Percentiles rank a stretch among this genome's conserved stretches.
phyloP scores from a whole-genome alignment of 2,113 vertebrate genomes.

The Nycticryphes semicollaris region DNA sequence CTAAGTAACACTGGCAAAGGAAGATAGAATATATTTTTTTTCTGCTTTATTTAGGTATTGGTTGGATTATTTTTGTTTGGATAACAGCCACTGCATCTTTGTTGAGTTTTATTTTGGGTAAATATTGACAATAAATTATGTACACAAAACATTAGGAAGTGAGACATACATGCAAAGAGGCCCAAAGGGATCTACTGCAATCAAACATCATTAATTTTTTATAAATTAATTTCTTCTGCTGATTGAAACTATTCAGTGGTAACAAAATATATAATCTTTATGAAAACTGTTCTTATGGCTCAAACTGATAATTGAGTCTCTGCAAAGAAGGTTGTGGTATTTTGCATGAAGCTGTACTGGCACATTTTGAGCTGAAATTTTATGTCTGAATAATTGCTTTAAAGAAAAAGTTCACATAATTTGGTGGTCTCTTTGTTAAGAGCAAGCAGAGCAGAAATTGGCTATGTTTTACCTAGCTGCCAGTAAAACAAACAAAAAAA shows the following conservation, averaged over 20 bases:
- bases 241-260: background rate
- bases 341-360: background rate
- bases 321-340: background rate
- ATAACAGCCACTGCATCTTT: background rate
- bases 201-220: background rate
- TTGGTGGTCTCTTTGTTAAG: background rate
- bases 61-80: background rate
- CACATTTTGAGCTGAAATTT: background rate
- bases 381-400: background rate
- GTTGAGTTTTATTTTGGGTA: background rate
- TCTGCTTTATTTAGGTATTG: background rate
- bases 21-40: background rate
- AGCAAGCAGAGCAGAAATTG: background rate
- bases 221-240: background rate
- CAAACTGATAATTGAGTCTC: background rate
- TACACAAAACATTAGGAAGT: background rate
- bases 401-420: background rate
- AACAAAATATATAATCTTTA: background rate
- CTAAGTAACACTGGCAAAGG: background rate
- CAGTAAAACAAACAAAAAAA: background rate
- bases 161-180: background rate
- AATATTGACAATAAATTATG: background rate
- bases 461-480: background rate
- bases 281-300: background rate
- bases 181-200: background rate